Conservation (phyloP, 23 tunicate species). For the Styela clava region DNA sequence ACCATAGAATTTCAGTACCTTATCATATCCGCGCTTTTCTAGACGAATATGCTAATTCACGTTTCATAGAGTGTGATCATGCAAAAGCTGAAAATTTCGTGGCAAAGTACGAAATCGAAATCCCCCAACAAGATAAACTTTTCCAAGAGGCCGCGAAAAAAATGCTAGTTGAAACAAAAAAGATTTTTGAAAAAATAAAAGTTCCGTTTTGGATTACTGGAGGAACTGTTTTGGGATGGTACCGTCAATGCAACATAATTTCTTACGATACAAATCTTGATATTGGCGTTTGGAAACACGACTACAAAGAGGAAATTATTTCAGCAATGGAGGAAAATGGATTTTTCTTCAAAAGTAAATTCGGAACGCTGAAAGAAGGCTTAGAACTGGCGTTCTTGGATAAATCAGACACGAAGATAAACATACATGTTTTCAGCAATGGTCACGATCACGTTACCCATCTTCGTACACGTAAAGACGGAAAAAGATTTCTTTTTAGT, state of each 20-base stretch:
- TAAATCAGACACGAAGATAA: conserved; percentile 5
- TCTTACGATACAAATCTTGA: conserved; percentile 9
- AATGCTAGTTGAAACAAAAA: conserved; percentile 6
- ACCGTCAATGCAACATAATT: conserved; percentile 26
- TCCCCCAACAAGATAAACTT: not conserved
- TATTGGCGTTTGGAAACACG: conserved; percentile 27
- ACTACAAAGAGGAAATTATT: not conserved
- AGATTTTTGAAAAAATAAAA: conserved; percentile 3
- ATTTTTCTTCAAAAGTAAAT: not conserved
- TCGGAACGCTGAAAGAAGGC: not conserved
- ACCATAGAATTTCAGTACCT: conserved; percentile 27
- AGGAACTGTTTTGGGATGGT: conserved; percentile 31
- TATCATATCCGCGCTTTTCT: conserved; percentile 23
- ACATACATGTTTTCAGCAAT: not conserved
- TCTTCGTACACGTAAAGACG: conserved; percentile 24
- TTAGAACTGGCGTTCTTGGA: conserved; percentile 5
- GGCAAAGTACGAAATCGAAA: not conserved
- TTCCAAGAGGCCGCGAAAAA: not conserved
- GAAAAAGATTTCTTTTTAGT: conserved; percentile 7
- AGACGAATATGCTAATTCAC: conserved; percentile 26
- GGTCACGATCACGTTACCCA: conserved; percentile 23
- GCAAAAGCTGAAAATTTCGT: not conserved
- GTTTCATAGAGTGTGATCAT: conserved; percentile 30
- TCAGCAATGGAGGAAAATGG: not conserved
- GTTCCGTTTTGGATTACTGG: conserved; percentile 40